These are phyloP conservation scores for Coleophora flavipennella DNA, from an alignment of 2,888 invertebrate genomes.

Conservation along the genomic window DNA sequence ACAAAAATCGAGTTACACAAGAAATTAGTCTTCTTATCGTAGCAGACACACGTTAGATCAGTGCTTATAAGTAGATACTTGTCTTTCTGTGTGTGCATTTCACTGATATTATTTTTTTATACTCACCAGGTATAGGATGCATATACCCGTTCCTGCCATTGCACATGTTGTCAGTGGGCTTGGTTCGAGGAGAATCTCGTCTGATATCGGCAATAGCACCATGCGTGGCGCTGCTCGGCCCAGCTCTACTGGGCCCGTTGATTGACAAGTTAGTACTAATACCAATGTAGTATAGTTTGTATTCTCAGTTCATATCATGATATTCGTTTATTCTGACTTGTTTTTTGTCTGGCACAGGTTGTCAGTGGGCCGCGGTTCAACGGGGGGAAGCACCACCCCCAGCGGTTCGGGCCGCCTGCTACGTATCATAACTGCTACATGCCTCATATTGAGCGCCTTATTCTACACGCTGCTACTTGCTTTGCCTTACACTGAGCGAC, in stretches of 20 bases:
- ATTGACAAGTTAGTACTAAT: constrained; percentile 78
- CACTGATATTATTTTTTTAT: constrained; percentile 1
- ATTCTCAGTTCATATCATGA: no score
- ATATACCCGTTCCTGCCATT: constrained; percentile 86
- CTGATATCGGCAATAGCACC: constrained; percentile 86
- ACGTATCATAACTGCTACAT: constrained; percentile 77
- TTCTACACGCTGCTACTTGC: constrained; percentile 78
- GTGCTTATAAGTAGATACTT: no score
- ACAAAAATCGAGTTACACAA: no score
- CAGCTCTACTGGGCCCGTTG: constrained; percentile 82
- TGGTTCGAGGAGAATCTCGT: constrained; percentile 81
- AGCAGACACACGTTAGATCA: no score
- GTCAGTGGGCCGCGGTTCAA: constrained; percentile 64
- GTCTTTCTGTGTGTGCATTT: no score
- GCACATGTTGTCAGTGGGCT: constrained; percentile 82
- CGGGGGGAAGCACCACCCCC: constrained; percentile 55
- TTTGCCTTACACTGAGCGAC: constrained; percentile 77
- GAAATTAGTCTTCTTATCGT: no score
- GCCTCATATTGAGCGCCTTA: constrained; percentile 77
- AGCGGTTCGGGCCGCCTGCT: constrained; percentile 76
- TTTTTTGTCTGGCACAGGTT: constrained; percentile 29
- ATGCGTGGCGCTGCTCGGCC: constrained; percentile 83
- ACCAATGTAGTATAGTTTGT: no score
- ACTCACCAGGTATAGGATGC: constrained; percentile 80
- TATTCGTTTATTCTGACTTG: no score